Evolutionary conservation across 2,888 invertebrate species (phyloP).

Genomic region (Aphidoletes aphidimyza): DNA sequence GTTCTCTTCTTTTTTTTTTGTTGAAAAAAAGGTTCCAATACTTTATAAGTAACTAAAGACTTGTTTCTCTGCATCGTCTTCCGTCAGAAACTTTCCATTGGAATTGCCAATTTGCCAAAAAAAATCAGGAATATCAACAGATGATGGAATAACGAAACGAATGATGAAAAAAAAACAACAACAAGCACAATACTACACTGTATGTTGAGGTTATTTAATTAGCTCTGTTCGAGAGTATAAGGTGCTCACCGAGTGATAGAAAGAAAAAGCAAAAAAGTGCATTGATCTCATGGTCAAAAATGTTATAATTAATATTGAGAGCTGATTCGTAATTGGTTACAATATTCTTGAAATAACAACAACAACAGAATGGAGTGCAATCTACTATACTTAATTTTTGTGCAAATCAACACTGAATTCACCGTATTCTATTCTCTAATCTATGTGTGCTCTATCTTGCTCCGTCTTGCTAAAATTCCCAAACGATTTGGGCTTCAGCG

Average conservation of each 20-base stretch:
- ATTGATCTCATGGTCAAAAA: conserved; percentile 50
- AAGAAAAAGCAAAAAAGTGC: conserved; percentile 20
- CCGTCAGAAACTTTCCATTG: not conserved
- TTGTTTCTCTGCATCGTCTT: not conserved
- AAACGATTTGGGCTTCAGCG: not conserved
- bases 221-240: not conserved
- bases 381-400: not conserved
- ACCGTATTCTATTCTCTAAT: not conserved
- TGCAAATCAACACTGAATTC: not conserved
- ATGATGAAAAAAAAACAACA: not conserved
- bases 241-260: not conserved
- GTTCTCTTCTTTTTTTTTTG: no score
- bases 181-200: no score
- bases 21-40: no score
- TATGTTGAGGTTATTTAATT: conserved; percentile 1
- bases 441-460: not conserved
- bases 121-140: not conserved
- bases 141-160: not conserved
- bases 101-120: not conserved
- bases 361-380: conserved; percentile 3
- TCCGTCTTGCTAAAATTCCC: not conserved
- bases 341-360: conserved; percentile 51
- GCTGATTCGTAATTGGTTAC: conserved; percentile 40
- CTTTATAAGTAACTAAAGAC: no score
- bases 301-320: conserved; percentile 40